phyloP scores from a whole-genome alignment of 2,888 invertebrate genomes.

The Leucophenga maculata region DNA sequence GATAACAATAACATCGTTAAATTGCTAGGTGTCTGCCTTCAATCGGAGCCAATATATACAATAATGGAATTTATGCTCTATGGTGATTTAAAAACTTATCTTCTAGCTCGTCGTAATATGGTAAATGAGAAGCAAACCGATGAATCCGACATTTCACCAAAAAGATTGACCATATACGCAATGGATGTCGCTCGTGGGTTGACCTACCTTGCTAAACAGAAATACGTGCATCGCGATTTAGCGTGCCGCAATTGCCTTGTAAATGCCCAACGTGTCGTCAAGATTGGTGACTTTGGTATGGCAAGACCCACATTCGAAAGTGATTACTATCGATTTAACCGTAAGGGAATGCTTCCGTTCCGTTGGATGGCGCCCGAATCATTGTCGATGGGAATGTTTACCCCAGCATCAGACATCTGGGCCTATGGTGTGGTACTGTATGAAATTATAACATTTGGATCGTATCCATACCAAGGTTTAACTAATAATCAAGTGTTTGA shows the following conservation, averaged over 20 bases:
- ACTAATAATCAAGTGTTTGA: conserved; percentile 89
- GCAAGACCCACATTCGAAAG: conserved; percentile 89
- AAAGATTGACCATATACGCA: conserved; percentile 88
- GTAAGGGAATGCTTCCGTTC: conserved; percentile 90
- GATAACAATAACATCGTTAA: conserved; percentile 91
- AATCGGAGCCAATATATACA: conserved; percentile 89
- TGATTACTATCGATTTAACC: conserved; percentile 90
- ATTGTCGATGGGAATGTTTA: conserved; percentile 85
- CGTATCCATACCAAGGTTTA: conserved; percentile 90
- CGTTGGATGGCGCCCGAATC: conserved; percentile 96
- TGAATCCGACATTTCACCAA: conserved; percentile 83
- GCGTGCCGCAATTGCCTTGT: conserved; percentile 86
- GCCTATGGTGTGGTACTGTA: conserved; percentile 90
- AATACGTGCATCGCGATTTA: conserved; percentile 92
- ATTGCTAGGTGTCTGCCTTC: conserved; percentile 88
- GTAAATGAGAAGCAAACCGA: conserved; percentile 78
- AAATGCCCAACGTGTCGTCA: conserved; percentile 81
- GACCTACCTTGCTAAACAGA: conserved; percentile 86
- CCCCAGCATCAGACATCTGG: conserved; percentile 91
- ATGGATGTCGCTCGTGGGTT: conserved; percentile 89
- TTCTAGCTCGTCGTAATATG: conserved; percentile 87
- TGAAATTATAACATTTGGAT: conserved; percentile 92
- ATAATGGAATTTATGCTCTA: conserved; percentile 96
- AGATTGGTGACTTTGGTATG: conserved; percentile 92
- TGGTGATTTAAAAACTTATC: conserved; percentile 91